Conservation (phyloP, 2,113 vertebrate species). For the Brachyhypopomus occidentalis region DNA sequence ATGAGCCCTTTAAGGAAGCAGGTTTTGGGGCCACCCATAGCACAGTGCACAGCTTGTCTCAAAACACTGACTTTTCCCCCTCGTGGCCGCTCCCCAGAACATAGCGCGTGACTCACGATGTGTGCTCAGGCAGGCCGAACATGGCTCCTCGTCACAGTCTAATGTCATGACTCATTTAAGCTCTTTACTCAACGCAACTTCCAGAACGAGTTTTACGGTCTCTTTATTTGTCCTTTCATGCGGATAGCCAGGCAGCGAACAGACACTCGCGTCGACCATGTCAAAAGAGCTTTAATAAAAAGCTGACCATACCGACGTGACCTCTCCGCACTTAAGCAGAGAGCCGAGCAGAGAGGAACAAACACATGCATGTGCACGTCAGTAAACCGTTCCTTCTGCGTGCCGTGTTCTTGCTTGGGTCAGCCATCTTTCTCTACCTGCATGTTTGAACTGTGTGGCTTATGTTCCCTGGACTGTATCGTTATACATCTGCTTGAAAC, state of each 20-base stretch:
- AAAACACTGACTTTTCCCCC: too few relatives aligned
- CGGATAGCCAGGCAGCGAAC: neutral
- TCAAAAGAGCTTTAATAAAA: constrained; percentile 20
- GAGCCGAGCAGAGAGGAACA: neutral
- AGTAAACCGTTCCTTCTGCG: neutral
- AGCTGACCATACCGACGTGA: neutral
- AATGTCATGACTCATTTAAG: neutral
- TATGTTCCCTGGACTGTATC: too few relatives aligned
- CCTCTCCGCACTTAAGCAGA: neutral
- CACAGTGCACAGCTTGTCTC: too few relatives aligned
- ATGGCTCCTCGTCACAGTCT: neutral
- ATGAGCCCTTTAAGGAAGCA: neutral
- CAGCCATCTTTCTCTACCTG: neutral
- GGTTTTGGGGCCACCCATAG: neutral
- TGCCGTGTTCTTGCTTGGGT: neutral
- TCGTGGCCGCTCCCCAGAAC: too few relatives aligned
- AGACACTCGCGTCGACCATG: neutral
- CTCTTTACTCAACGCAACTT: neutral
- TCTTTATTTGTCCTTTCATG: neutral
- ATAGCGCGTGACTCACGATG: neutral
- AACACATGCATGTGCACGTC: neutral
- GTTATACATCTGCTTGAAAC: too few relatives aligned
- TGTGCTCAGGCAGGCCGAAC: neutral
- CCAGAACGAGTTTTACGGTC: neutral
- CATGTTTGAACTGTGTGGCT: neutral